phyloP scores from a whole-genome alignment of 2,888 invertebrate genomes.

The Hyles lineata region DNA sequence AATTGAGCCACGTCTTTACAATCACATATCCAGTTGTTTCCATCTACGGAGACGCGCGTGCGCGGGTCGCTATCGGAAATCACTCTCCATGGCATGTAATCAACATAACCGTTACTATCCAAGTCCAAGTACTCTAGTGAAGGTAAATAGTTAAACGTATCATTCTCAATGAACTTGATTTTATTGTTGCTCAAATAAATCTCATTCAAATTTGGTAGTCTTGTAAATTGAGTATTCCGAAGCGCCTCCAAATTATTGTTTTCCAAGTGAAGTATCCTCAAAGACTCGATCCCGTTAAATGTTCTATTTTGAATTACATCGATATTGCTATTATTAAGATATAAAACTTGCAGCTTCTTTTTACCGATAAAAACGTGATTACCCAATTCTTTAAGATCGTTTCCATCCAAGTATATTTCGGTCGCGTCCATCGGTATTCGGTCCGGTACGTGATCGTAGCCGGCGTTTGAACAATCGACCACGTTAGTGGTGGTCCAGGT shows the following conservation, averaged over 20 bases:
- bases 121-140: slow-evolving; percentile 89
- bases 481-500: slow-evolving; percentile 92
- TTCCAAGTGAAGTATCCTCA: slow-evolving; percentile 91
- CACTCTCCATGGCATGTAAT: slow-evolving; percentile 90
- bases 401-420: slow-evolving; percentile 93
- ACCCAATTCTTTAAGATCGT: slow-evolving; percentile 90
- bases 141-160: slow-evolving; percentile 90
- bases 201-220: slow-evolving; percentile 89
- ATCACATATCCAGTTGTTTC: slow-evolving; percentile 94
- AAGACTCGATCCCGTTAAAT: slow-evolving; percentile 91
- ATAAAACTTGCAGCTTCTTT: slow-evolving; percentile 91
- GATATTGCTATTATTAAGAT: slow-evolving; percentile 91
- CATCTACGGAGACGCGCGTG: slow-evolving; percentile 89
- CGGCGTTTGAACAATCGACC: slow-evolving; percentile 91
- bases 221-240: slow-evolving; percentile 91
- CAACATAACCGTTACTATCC: slow-evolving; percentile 91
- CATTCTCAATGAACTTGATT: slow-evolving; percentile 89
- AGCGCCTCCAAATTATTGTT: slow-evolving; percentile 89
- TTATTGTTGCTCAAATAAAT: slow-evolving; percentile 91
- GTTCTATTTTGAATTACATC: slow-evolving; percentile 91
- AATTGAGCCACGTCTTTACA: slow-evolving; percentile 89
- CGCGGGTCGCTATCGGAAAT: slow-evolving; percentile 87
- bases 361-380: slow-evolving; percentile 95
- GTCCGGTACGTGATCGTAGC: slow-evolving; percentile 90
- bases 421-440: slow-evolving; percentile 96